A percentile compares a stretch with the other conserved stretches of the same genome.
phyloP scores from a whole-genome alignment of 2,888 invertebrate genomes.

The Lycocerus yunnanus region DNA sequence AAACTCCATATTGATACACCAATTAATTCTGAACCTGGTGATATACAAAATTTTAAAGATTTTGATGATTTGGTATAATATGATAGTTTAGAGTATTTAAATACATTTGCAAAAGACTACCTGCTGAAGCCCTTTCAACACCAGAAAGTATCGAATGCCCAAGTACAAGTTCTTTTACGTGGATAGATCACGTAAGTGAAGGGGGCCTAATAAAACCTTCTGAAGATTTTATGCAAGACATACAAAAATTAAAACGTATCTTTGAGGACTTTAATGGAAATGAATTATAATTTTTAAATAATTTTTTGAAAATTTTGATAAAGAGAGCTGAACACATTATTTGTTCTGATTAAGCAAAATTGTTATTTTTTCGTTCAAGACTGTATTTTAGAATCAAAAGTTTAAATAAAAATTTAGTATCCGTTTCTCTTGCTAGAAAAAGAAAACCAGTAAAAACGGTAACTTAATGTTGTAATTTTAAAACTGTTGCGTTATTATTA shows the following conservation, averaged over 20 bases:
- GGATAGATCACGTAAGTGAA: neutral
- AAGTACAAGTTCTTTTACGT: neutral
- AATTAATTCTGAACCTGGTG: neutral
- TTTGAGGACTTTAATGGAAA: neutral
- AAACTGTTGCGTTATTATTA: too few species aligned
- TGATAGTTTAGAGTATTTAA: conserved; percentile 35
- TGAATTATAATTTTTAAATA: neutral
- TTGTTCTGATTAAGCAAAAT: too few species aligned
- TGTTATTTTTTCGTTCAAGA: too few species aligned
- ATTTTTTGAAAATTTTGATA: neutral
- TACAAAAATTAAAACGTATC: neutral
- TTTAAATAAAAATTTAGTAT: too few species aligned
- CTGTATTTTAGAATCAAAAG: too few species aligned
- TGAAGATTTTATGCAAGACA: neutral
- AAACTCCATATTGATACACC: neutral
- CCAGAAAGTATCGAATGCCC: too few species aligned
- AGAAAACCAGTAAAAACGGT: too few species aligned
- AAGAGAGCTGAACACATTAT: too few species aligned
- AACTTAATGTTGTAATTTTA: too few species aligned
- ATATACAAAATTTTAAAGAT: neutral
- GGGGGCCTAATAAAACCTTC: neutral
- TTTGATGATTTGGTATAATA: conserved; percentile 22
- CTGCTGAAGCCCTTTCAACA: too few species aligned
- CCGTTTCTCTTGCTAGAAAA: too few species aligned
- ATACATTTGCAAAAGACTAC: neutral